phyloP scores from a whole-genome alignment of 2,888 invertebrate genomes.

The Aquatica leii region DNA sequence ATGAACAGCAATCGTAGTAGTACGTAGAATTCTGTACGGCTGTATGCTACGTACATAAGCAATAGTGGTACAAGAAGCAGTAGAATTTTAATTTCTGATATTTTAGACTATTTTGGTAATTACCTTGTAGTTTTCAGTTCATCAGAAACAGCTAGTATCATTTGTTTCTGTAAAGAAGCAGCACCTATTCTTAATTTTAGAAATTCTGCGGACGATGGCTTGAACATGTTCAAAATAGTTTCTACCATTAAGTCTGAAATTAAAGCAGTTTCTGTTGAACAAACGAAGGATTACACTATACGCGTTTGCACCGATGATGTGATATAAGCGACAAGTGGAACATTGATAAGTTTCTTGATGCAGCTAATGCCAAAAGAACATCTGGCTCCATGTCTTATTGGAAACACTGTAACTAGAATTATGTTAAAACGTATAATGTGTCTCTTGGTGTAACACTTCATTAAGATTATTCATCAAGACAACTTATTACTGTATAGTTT shows the following conservation, averaged over 20 bases:
- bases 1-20: constrained; percentile 8
- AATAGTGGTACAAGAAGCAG: constrained; percentile 8
- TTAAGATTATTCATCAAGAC: constrained; percentile 3
- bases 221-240: background rate
- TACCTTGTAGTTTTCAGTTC: too few relatives aligned
- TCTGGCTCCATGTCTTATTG: constrained; percentile 12
- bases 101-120: constrained; percentile 3
- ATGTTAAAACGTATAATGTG: constrained; percentile 4
- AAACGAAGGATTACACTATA: constrained; percentile 5
- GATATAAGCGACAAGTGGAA: constrained; percentile 6
- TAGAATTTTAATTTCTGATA: constrained; percentile 7
- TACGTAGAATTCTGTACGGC: constrained; percentile 17
- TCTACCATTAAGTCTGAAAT: constrained; percentile 10
- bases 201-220: background rate
- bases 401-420: constrained; percentile 7
- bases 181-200: constrained; percentile 8
- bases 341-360: constrained; percentile 1
- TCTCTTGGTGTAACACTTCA: constrained; percentile 13
- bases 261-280: too few relatives aligned
- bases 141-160: background rate
- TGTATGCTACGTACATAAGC: constrained; percentile 5
- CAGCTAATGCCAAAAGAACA: too few relatives aligned
- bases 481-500: constrained; percentile 6
- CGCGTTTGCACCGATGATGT: background rate
- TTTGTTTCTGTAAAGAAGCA: constrained; percentile 1